Percentiles rank a stretch among this genome's conserved stretches.
Conservation (phyloP, 2,113 vertebrate species). For the Myrmophylax atrothorax region DNA sequence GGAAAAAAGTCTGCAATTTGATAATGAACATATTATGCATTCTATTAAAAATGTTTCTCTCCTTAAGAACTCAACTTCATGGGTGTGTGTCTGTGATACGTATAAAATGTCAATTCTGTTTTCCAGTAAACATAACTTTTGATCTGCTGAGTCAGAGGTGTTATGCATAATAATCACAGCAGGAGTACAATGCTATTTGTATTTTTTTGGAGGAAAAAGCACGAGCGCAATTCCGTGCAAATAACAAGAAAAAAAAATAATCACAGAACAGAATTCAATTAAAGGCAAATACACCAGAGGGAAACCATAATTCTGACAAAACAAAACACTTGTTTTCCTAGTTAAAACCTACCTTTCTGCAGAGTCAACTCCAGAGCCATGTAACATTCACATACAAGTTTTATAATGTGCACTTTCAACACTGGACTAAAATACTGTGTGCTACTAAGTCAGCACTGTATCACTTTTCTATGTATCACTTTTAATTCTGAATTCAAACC, state of each 20-base stretch:
- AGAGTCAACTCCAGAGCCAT: neutral
- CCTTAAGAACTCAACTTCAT: neutral
- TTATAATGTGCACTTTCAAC: neutral
- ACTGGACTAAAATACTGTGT: neutral
- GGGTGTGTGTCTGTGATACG: neutral
- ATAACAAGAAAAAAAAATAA: neutral
- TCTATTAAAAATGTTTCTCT: neutral
- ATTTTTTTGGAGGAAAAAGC: neutral
- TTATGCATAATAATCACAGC: constrained; percentile 32
- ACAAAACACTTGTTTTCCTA: neutral
- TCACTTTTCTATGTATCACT: neutral
- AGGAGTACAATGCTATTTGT: neutral
- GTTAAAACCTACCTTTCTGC: neutral
- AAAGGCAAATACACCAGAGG: neutral
- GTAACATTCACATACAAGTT: neutral
- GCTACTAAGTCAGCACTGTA: neutral
- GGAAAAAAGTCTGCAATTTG: neutral
- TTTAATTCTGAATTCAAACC: neutral
- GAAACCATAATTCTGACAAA: neutral
- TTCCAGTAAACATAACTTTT: constrained; percentile 43
- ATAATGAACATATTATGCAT: neutral
- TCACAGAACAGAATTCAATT: neutral
- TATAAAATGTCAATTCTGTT: constrained; percentile 42
- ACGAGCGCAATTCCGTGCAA: neutral
- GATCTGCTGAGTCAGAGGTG: constrained; percentile 39